These are phyloP conservation scores for Xiphophorus maculatus DNA, from an alignment of 2,113 vertebrate genomes.

Conservation along the genomic window DNA sequence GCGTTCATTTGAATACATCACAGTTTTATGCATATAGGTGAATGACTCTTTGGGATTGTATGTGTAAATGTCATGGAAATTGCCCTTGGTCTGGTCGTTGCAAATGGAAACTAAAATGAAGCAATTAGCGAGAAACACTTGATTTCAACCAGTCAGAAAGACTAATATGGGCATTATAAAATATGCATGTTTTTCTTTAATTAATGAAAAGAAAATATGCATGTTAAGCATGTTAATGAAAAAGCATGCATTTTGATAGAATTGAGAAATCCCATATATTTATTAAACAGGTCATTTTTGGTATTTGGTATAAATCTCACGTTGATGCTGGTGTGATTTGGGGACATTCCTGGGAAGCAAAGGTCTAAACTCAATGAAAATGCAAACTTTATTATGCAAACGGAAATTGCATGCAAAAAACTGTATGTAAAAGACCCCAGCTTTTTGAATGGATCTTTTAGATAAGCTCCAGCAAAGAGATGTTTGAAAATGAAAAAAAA, in stretches of 20 bases:
- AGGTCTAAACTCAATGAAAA: constrained; percentile 58
- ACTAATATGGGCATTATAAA: background rate
- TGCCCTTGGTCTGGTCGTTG: constrained; percentile 63
- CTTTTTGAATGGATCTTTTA: constrained; percentile 69
- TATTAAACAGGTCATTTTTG: background rate
- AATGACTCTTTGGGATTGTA: constrained; percentile 46
- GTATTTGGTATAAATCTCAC: constrained; percentile 23
- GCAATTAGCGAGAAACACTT: constrained; percentile 42
- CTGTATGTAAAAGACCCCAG: constrained; percentile 68
- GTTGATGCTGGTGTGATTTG: constrained; percentile 41
- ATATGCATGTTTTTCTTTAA: no score
- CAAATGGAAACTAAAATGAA: constrained; percentile 64
- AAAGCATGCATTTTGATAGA: background rate
- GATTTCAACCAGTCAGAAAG: background rate
- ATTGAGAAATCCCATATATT: background rate
- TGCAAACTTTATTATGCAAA: constrained; percentile 68
- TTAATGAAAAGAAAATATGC: no score
- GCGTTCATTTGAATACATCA: constrained; percentile 69
- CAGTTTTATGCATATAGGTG: constrained; percentile 62
- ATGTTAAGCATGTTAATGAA: background rate
- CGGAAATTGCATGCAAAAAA: constrained; percentile 77
- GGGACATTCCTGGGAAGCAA: constrained; percentile 70
- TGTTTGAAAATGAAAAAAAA: constrained; percentile 28
- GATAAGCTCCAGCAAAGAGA: constrained; percentile 36
- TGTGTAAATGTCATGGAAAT: constrained; percentile 79